Base-by-base conservation (phyloP, 2,888 invertebrate species). In the Agrotis clavis region DNA sequence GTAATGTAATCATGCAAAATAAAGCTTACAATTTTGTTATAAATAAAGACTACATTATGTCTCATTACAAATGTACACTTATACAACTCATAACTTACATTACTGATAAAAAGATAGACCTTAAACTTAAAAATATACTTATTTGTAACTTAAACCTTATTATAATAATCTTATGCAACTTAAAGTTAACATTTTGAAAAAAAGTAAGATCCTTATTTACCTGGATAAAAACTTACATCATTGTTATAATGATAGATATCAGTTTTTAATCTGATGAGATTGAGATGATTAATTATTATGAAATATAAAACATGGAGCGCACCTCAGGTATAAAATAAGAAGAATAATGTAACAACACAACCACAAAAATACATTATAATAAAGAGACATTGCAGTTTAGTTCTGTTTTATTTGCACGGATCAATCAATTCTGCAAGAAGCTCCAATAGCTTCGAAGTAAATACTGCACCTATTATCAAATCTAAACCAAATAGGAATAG, bases 341-440 rank as follows among this genome's bases (percentile, higher is more conserved):
- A 71, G 30, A 19, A 35, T 13, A 70, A 70, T 41, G 25, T 56
- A 72, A 53, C 47, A 53, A 47, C 16, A 53, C n/a, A 60, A 41
- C 21, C 35, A 35, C 21, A 72, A 19, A 35, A 57, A 35, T n/a
- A 35, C n/a, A 6, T n/a, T 35, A 14, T 57, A 35, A n/a, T 21
- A 56, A 35, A 68, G 18, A 30, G 11, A 4, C 71, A 48, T 51
- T 9, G 11, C 21, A 14, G 3, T 16, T 14, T 6, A 7, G 2
- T 14, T 9, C 16, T n/a, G 7, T 4, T 48, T 19, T 51, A 53
- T 1, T 47, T 47, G 18, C 9, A 19, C 16, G 53, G 18, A 35
- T 68, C 4, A 5, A 48, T 13, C 1, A 56, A 21, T 1, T 54
- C 13, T n/a, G 5, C 9, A 2, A 71, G 53, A 35, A 13, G 45